These are phyloP conservation scores for Syngnathus scovelli DNA, from an alignment of 2,113 vertebrate genomes.

Conservation along the genomic window DNA sequence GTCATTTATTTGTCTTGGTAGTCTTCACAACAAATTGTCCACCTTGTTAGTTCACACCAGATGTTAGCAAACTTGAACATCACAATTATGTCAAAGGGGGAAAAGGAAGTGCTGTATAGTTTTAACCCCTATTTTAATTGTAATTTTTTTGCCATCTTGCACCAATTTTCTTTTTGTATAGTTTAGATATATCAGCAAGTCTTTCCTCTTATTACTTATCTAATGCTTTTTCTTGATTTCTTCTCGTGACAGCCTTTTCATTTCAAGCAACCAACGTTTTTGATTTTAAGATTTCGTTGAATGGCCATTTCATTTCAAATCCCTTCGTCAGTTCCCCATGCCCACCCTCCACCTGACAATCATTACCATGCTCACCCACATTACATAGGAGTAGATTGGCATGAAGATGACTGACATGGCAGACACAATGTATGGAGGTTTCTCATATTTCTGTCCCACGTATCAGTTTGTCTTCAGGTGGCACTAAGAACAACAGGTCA, in stretches of 20 bases:
- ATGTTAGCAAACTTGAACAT: slow-evolving; percentile 13
- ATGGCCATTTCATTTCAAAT: not conserved
- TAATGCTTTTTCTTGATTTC: slow-evolving; percentile 14
- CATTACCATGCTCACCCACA: slow-evolving; percentile 16
- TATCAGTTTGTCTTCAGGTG: too few relatives aligned
- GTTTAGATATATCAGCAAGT: not conserved
- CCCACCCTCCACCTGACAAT: slow-evolving; percentile 38
- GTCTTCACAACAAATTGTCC: slow-evolving; percentile 24
- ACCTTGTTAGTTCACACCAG: not conserved
- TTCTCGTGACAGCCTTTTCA: not conserved
- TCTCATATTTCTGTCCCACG: slow-evolving; percentile 11
- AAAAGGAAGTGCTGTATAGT: slow-evolving; percentile 15
- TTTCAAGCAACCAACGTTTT: not conserved
- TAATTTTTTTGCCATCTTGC: slow-evolving; percentile 25
- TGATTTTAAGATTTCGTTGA: not conserved
- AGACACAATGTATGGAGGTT: not conserved
- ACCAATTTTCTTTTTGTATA: slow-evolving; percentile 28
- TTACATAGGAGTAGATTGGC: slow-evolving; percentile 19
- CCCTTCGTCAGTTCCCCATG: not conserved
- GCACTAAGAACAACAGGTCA: not conserved
- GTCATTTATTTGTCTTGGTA: slow-evolving; percentile 28
- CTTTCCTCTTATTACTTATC: slow-evolving; percentile 20
- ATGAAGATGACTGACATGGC: slow-evolving; percentile 4
- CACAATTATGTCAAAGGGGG: slow-evolving; percentile 22
- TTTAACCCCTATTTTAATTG: slow-evolving; percentile 19